Percentiles rank a stretch among this genome's conserved stretches.
These are phyloP conservation scores for Stegophylla sp. DNA, from an alignment of 2,888 invertebrate species.

Conservation along the genomic window DNA sequence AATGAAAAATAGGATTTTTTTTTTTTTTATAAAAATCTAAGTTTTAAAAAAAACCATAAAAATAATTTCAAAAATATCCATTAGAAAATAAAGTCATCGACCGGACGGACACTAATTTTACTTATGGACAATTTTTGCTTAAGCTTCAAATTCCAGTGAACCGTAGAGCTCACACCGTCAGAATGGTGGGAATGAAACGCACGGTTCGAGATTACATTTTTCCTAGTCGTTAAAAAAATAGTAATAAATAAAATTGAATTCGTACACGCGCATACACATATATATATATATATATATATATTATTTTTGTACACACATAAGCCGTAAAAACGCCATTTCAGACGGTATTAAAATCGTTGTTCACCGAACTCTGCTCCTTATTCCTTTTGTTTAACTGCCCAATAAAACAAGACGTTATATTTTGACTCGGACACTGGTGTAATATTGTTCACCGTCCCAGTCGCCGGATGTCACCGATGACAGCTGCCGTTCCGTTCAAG, in stretches of 20 bases:
- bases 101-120: too few relatives aligned
- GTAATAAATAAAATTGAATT: too few relatives aligned
- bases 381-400: background rate
- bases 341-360: slow-evolving; percentile 8
- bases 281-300: background rate
- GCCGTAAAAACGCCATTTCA: slow-evolving; percentile 18
- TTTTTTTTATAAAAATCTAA: too few relatives aligned
- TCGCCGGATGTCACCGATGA: slow-evolving; percentile 5
- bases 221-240: background rate
- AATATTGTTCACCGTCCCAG: slow-evolving; percentile 2
- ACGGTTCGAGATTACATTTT: background rate
- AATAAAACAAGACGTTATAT: slow-evolving; percentile 26
- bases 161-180: background rate
- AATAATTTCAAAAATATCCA: too few relatives aligned
- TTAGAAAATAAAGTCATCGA: too few relatives aligned
- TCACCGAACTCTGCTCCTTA: background rate
- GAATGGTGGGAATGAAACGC: background rate
- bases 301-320: background rate
- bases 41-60: too few relatives aligned
- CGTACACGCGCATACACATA: background rate
- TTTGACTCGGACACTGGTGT: background rate
- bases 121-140: background rate
- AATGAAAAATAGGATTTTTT: too few relatives aligned
- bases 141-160: background rate
- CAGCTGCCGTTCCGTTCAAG: too few relatives aligned